Evolutionary conservation across 1,140 invertebrate genomes (phyloP), one percentile per base, ranked within the genome.

Genomic region (Bombus confusus): DNA sequence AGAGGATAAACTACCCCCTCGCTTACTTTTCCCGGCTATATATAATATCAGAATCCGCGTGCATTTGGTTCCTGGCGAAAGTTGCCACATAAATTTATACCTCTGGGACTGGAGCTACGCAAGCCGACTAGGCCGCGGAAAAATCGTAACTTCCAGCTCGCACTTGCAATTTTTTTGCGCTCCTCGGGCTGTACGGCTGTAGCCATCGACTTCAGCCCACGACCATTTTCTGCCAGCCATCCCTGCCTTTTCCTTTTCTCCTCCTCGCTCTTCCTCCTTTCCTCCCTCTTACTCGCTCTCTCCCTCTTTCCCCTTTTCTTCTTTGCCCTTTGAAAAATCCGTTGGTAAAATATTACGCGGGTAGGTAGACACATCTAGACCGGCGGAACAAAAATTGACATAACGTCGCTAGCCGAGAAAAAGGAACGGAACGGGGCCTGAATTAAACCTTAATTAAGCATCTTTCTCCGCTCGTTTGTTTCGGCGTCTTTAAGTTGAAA

Each of bases 21-120:
- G 52, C 84, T 81, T 87, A 90, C 87, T 91, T 82, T 22, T 52
- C 18, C 47, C 0, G 47, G 18, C 47, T 52, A 88, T 91, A 88
- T 92, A 92, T 90, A 91, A 92, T 88, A 87, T 87, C 86, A 86
- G 87, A 84, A 92, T 92, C 90, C 88, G 83, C 74, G 82, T 77
- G 88, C 82, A 92, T 92, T 91, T 87, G 86, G 86, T 90, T 86
- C 80, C 77, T 78, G 68, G 89, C 69, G 82, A 92, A 92, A 92
- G 88, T 92, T 92, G 87, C 84, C 84, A 87, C 91, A 91, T 91
- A 92, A 92, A 92, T 92, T 91, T 91, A 87, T 86, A 90, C 88
- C 43, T 28, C n/a, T 81, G 47, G 47, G 47, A 52, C 47, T 15
- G 47, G 47, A 5, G 47, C 18, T 52, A 52, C 47, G 47, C 47